These are phyloP conservation scores for Podarcis muralis DNA, from an alignment of 2,113 vertebrate species.

Conservation along the genomic window DNA sequence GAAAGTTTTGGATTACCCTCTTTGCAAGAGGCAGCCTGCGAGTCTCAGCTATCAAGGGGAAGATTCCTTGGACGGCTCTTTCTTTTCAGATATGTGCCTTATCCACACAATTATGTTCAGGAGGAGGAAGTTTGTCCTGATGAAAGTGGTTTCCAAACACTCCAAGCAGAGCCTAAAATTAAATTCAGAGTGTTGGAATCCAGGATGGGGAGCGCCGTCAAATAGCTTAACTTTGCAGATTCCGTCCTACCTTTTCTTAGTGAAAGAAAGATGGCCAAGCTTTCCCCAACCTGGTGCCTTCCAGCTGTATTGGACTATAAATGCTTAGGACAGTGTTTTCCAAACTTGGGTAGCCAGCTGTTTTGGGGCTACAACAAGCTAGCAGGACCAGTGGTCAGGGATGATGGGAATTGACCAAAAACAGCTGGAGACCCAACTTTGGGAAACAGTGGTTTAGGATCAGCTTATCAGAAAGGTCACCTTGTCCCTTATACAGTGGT, in stretches of 20 bases:
- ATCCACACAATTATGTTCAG: slow-evolving; percentile 13
- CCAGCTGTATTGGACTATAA: too few species aligned
- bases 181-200: slow-evolving; percentile 53
- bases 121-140: slow-evolving; percentile 44
- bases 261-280: neutral
- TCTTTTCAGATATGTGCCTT: slow-evolving; percentile 39
- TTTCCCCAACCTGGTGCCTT: neutral
- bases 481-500: too few species aligned
- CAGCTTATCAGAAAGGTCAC: too few species aligned
- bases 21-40: slow-evolving; percentile 45
- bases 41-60: slow-evolving; percentile 48
- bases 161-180: slow-evolving; percentile 50
- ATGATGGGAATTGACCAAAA: too few species aligned
- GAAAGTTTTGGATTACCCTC: slow-evolving; percentile 67
- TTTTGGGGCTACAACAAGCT: too few species aligned
- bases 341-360: too few species aligned
- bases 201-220: slow-evolving; percentile 50
- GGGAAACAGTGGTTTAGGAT: too few species aligned
- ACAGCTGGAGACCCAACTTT: too few species aligned
- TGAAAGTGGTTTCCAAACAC: slow-evolving; percentile 37
- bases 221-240: slow-evolving; percentile 62
- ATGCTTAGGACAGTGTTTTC: too few species aligned
- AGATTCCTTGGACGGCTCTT: slow-evolving; percentile 16
- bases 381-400: too few species aligned
- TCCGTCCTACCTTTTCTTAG: slow-evolving; percentile 55